Evolutionary conservation across 2,888 invertebrate species (phyloP), one percentile per base, ranked within the genome.

Genomic region (Argynnis bischoffii): DNA sequence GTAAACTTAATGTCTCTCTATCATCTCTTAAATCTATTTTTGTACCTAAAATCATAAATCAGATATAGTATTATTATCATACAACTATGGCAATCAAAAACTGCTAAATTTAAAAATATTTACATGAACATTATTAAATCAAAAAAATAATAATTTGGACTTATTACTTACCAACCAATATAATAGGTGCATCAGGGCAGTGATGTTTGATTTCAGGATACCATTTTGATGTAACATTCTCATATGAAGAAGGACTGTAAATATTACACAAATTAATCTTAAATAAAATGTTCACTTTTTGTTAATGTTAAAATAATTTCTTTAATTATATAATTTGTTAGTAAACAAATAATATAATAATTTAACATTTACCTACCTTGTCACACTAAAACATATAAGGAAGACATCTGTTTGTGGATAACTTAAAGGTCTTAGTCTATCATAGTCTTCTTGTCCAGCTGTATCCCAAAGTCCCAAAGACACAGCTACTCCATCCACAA

Each of bases 321-420:
- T 11, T 46, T 26, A 21, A 11, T 53, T 54, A 31, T 13, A 63
- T 18, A 54, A 46, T 14, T 26, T 16, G 14, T 47, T 3, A 26
- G 0, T n/a, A 18, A 16, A 48, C 16, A 18, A 48, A 16, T 8
- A 48, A 18, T 16, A 59, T 57, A 59, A 65, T 59, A 65, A 31
- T 14, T 26, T 63, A 31, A n/a, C 18, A 63, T 6, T 11, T 55
- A 35, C 74, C 66, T 78, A 93, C 93, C 93, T 93, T 79, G 99
- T 99, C 77, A 99, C 98, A 93, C 99, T 99, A 94, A 99, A 99
- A 94, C 99, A 99, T 92, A 99, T 98, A 81, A 99, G 96, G 93
- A 99, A 99, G 75, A 99, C 99, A 93, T 99, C 99, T 75, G 99
- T 99, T 95, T 99, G 99, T 83, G 99, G 99, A 90, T 99, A 99